phyloP scores from a whole-genome alignment of 2,113 vertebrate genomes.

The Aramus guarauna region DNA sequence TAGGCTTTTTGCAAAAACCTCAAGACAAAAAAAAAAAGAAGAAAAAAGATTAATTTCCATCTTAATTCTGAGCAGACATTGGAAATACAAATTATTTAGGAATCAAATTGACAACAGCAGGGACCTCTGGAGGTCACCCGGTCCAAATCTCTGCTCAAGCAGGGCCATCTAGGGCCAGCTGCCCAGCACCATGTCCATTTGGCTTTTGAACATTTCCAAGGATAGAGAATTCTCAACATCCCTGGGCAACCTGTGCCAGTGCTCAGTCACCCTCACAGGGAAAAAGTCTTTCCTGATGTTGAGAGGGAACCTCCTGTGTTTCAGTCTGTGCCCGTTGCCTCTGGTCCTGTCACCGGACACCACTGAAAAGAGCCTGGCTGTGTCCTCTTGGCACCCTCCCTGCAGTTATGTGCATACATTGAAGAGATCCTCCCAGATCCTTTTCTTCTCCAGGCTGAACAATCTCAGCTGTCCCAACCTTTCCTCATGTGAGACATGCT shows the following conservation, averaged over 20 bases:
- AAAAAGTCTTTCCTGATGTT: background rate
- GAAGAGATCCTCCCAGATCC: background rate
- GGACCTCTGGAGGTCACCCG: background rate
- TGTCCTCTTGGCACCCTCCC: background rate
- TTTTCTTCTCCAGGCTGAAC: background rate
- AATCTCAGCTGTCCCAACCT: background rate
- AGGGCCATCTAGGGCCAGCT: background rate
- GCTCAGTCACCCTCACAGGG: fast-evolving
- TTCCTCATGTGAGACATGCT: background rate
- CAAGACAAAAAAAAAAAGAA: background rate
- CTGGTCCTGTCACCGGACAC: background rate
- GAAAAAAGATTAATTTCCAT: background rate
- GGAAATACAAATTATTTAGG: background rate
- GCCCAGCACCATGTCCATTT: background rate
- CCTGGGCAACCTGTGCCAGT: background rate
- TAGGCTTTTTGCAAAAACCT: background rate
- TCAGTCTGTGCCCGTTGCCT: background rate
- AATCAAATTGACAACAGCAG: background rate
- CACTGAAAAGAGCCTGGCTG: background rate
- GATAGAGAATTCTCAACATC: background rate
- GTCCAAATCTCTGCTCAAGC: background rate
- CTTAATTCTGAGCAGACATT: background rate
- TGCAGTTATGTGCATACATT: too few relatives aligned
- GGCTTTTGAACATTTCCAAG: background rate
- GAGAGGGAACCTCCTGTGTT: background rate